These are phyloP conservation scores for Nannoperca obscura DNA, from an alignment of 2,797 vertebrate genomes.

Conservation along the genomic window DNA sequence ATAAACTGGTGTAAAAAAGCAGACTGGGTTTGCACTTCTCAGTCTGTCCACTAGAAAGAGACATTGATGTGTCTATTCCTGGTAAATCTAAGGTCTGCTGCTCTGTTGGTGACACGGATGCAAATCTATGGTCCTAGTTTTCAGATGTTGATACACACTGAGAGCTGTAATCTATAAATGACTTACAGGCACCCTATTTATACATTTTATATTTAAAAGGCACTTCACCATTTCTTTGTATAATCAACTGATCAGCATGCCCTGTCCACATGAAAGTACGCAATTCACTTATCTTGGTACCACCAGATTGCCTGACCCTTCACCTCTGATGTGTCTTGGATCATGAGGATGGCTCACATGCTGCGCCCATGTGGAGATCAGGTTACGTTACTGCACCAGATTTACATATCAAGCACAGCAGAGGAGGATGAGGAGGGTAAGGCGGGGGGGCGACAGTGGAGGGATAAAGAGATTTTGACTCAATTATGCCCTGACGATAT, in stretches of 20 bases:
- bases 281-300: neutral
- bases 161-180: neutral
- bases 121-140: neutral
- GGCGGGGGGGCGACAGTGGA: conserved; percentile 6
- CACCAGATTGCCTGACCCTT: neutral
- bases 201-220: neutral
- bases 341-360: conserved; percentile 46
- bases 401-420: conserved; percentile 55
- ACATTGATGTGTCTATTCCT: conserved; percentile 1
- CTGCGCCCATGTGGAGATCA: conserved; percentile 48
- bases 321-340: conserved; percentile 12
- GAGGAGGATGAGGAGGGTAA: conserved; percentile 7
- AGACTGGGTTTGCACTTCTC: neutral
- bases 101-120: neutral
- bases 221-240: neutral
- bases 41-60: conserved; percentile 60
- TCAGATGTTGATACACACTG: neutral
- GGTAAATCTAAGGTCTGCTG: neutral
- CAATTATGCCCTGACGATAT: conserved; percentile 56
- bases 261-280: neutral
- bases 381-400: conserved; percentile 37
- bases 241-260: neutral
- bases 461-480: conserved; percentile 60
- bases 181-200: neutral
- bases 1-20: neutral